A percentile compares a stretch with the other conserved stretches of the same genome.
Evolutionary conservation across 2,888 invertebrate species (phyloP).

Genomic region (Macaria liturata): DNA sequence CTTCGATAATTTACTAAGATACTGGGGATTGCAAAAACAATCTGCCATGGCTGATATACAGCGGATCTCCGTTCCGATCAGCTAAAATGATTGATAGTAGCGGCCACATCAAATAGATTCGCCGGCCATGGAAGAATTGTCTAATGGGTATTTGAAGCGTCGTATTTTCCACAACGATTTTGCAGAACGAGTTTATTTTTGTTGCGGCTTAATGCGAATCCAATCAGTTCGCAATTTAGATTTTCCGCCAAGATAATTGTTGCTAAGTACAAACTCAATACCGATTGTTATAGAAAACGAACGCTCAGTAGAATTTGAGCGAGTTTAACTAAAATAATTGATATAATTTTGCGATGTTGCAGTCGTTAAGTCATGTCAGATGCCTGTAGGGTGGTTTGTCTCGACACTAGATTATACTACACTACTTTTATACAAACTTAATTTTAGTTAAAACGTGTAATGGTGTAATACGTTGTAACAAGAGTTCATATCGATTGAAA

Average conservation of each 20-base stretch:
- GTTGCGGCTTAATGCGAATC: conserved; percentile 19
- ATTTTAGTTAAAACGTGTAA: too few species aligned
- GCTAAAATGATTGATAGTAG: conserved; percentile 49
- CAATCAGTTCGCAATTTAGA: conserved; percentile 21
- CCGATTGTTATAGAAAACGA: too few species aligned
- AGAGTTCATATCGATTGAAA: conserved; percentile 5
- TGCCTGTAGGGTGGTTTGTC: too few species aligned
- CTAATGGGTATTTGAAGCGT: conserved; percentile 28
- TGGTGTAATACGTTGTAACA: too few species aligned
- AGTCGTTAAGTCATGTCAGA: too few species aligned
- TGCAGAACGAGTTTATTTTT: conserved; percentile 20
- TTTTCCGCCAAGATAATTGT: conserved; percentile 7
- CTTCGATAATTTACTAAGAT: conserved; percentile 33
- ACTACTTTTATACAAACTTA: too few species aligned
- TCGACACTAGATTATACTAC: too few species aligned
- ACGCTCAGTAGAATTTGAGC: too few species aligned
- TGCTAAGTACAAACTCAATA: background rate
- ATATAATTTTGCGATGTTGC: too few species aligned
- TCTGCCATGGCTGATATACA: conserved; percentile 38
- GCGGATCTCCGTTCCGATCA: conserved; percentile 35
- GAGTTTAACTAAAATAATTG: too few species aligned
- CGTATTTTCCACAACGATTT: conserved; percentile 22
- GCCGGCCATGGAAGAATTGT: conserved; percentile 21
- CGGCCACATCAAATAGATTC: conserved; percentile 31
- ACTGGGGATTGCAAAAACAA: conserved; percentile 43